Evolutionary conservation across 1,140 invertebrate genomes (phyloP), one percentile per base, ranked within the genome.

Genomic region (Aphaenogaster ashmeadi): DNA sequence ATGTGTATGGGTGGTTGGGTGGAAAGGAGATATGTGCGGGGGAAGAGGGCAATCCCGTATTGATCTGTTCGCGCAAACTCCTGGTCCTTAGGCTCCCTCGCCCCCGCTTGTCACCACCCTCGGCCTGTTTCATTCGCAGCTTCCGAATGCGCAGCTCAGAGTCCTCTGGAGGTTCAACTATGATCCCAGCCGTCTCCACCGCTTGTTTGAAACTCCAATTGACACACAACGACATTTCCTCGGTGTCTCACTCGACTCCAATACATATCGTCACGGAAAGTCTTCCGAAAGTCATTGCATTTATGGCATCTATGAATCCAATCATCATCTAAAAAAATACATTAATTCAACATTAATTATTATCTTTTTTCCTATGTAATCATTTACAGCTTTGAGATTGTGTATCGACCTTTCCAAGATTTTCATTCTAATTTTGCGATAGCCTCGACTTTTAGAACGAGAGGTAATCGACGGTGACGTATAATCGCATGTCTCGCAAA

Each of bases 61-160:
- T 95, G 94, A 95, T 95, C 93, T 93, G 91, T 93, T 91, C 94
- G 94, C 94, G 94, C 94, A 95, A 95, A 94, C 94, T 95, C 94
- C 88, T 90, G 90, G 90, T 92, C 91, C 94, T 93, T 92, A 92
- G 90, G 89, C 90, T 91, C 81, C 86, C 86, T 86, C 72, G 9
- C 64, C 62, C 50, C 71, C 58, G 38, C 66, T 36, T 60, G 54
- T 74, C 52, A 11, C 36, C 56, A 33, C 64, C 64, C 83, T 66
- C 50, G 15, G 18, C 41, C 47, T 81, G 54, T 52, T 47, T 56
- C 71, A 58, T 41, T 87, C 71, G 38, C 79, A 74, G 60, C 60
- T 47, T 54, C 69, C 87, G 41, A 79, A 85, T 85, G 44, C 54
- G 56, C 38, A 56, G 72, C 56, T 54, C 47, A 87, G 75, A 90